Conservation (phyloP, 2,113 vertebrate species). For the Vidua chalybeata region DNA sequence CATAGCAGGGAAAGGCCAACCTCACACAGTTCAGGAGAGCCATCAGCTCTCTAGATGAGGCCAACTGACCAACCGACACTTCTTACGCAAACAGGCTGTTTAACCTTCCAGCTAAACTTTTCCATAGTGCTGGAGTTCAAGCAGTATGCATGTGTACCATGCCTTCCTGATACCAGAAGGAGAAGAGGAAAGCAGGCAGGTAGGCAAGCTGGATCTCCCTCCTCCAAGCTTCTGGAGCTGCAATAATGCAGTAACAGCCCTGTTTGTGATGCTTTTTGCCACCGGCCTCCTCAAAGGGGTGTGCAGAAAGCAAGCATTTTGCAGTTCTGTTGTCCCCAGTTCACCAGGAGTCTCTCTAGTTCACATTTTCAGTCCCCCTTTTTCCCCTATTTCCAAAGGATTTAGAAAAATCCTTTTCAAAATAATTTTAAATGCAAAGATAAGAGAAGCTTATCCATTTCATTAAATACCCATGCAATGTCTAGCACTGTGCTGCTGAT, state of each 20-base stretch:
- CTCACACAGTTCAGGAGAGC: neutral
- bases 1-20: neutral
- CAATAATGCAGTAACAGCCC: neutral
- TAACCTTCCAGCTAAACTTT: neutral
- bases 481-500: neutral
- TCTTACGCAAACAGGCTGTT: neutral
- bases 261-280: neutral
- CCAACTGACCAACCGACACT: neutral
- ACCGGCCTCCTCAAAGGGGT: neutral
- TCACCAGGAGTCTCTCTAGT: neutral
- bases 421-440: neutral
- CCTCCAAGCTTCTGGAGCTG: neutral
- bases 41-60: neutral
- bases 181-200: neutral
- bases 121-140: neutral
- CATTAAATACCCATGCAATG: rapidly evolving
- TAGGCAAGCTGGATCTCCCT: neutral
- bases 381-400: neutral
- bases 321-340: neutral
- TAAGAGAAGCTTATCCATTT: neutral
- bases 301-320: neutral
- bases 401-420: neutral
- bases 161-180: neutral
- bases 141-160: rapidly evolving
- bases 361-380: neutral